Evolutionary conservation across 2,797 vertebrate genomes (phyloP), one percentile per base, ranked within the genome.

Genomic region (Danio albolineatus): DNA sequence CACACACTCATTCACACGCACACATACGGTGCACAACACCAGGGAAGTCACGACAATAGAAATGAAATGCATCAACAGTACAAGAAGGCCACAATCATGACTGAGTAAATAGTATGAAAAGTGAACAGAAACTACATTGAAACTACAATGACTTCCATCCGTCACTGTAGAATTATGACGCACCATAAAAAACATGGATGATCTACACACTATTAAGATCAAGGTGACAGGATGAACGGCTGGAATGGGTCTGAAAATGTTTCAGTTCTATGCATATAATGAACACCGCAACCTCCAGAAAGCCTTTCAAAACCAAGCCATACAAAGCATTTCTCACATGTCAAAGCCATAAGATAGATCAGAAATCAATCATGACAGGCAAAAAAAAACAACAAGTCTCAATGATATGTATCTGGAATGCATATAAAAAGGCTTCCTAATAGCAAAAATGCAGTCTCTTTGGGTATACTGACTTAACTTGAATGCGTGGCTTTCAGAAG

Each of bases 71-170:
- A 84, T 88, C 75, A 85, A 93, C 91, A 92, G 93, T 91, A 94
- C 92, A 91, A 91, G 90, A 95, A 95, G 92, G 93, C 93, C 93
- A 94, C 93, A 89, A 90, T 93, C 92, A 92, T 91, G 91, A 93
- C 90, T 85, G 85, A 88, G 77, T 85, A 84, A 70, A 88, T 91
- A 85, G 82, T 82, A 89, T 79, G 57, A 88, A 88, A 46, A 76
- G 73, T 81, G 82, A 79, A 79, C 64, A 39, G 69, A 81, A 79
- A 78, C 73, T 77, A 80, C 72, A 82, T 59, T 70, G 69, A 82
- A 75, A 78, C 69, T 70, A 49, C 76, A 71, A 71, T 78, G 76
- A 61, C 66, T 43, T 71, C 38, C 28, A 28, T 8, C 53, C 1
- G 51, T 62, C 73, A 73, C 48, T 62, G 76, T 81, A 70, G 79